Base-by-base conservation (phyloP, 2,888 invertebrate species). In the Balanococcus diminutus region DNA sequence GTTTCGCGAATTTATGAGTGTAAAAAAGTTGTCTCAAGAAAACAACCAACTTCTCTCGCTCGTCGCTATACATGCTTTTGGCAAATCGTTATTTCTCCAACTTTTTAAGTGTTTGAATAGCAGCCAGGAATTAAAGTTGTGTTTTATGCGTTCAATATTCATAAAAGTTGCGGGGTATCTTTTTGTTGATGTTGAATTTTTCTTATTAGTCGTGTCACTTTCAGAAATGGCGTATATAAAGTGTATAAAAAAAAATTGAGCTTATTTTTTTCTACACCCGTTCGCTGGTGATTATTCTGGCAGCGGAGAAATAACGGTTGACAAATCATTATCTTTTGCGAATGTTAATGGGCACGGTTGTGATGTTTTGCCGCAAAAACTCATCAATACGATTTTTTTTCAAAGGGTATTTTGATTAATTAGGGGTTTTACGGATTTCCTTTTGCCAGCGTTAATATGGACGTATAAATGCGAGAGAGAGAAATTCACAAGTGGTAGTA, bases 101-200 rank as follows among this genome's bases (percentile, higher is more conserved):
- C 19, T 79, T 79, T 79, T 79, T 22, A 36, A 79, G 75, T 79
- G 75, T 79, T 79, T 79, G 75, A 79, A 79, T 36, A 79, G 75
- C 75, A 79, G 75, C 75, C 75, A 79, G 75, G 22, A 79, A 36
- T 79, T 36, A 36, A 79, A 79, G 75, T 79, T 79, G 75, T 32
- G 75, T 31, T 32, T 32, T 32, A 36, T 36, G 75, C 75, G 75
- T 79, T 79, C 75, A 79, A 79, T 79, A 79, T 79, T 36, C 75
- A 79, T 79, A 79, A 79, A 79, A 79, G 67, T 79, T 79, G 19
- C 75, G 75, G 36, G 36, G 75, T 79, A 79, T 79, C 75, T 79
- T 79, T 72, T 72, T 19, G 75, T 11, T 31, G 67, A 67, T 19
- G 75, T 11, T 31, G 67, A 67, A 67, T 67, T 28, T 67, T 67